Percentiles rank a stretch among this genome's conserved stretches.
Conservation (phyloP, 1,140 invertebrate species). For the Eurosta solidaginis region DNA sequence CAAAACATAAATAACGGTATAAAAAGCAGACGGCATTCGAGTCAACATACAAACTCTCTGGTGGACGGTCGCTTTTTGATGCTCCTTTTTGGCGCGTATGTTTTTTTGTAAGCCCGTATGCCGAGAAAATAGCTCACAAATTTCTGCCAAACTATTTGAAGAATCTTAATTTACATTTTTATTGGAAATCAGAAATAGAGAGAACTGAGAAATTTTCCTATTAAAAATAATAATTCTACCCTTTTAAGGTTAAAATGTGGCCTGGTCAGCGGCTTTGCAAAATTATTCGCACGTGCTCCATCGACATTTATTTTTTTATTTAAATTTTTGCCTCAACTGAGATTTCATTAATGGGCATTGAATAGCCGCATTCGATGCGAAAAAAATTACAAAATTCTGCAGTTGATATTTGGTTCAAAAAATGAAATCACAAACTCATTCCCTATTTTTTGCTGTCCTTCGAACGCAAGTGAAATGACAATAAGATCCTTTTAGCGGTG, state of each 20-base stretch:
- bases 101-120: not conserved
- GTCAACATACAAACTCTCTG: not conserved
- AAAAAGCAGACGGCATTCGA: not conserved
- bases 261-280: no score
- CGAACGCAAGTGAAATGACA: constrained; percentile 19
- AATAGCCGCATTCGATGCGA: not conserved
- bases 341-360: not conserved
- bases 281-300: no score
- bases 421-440: not conserved
- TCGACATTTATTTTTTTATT: no score
- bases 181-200: not conserved
- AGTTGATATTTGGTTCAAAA: not conserved
- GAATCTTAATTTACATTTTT: constrained; percentile 21
- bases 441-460: not conserved
- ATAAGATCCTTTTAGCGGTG: not conserved
- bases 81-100: not conserved
- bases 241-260: not conserved
- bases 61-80: not conserved
- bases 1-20: constrained; percentile 7
- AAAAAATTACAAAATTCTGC: not conserved
- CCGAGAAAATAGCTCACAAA: not conserved
- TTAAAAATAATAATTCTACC: not conserved
- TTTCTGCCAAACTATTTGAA: not conserved
- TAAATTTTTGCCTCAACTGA: no score
- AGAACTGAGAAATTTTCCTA: not conserved